Evolutionary conservation across 2,113 vertebrate genomes (phyloP).

Genomic region (Isurus oxyrinchus): DNA sequence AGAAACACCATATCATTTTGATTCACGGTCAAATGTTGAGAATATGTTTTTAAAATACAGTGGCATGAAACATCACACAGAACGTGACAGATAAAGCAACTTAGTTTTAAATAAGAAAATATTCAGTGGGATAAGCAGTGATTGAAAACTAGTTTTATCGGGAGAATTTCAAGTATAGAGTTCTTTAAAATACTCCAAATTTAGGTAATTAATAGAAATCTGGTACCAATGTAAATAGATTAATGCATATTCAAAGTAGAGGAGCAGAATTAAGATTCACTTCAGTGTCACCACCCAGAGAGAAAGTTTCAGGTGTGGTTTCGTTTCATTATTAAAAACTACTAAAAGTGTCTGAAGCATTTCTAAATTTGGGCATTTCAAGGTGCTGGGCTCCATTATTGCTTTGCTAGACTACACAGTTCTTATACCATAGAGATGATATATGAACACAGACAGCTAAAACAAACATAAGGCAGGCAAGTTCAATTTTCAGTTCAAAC

Average conservation of each 20-base stretch:
- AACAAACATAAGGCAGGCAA: constrained; percentile 26
- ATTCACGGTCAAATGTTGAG: background rate
- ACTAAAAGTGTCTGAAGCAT: background rate
- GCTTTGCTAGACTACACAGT: constrained; percentile 36
- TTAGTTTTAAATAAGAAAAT: background rate
- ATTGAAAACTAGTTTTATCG: background rate
- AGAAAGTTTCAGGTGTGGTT: background rate
- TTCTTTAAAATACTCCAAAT: background rate
- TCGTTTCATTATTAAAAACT: background rate
- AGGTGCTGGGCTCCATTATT: constrained; percentile 33
- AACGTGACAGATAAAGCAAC: background rate
- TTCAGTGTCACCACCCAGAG: background rate
- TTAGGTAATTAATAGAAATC: background rate
- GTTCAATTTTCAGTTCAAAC: constrained; percentile 33
- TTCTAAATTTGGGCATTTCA: constrained; percentile 36
- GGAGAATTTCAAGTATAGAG: background rate
- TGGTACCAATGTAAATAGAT: background rate
- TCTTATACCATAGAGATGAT: constrained; percentile 34
- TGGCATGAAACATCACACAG: background rate
- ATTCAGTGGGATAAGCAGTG: background rate
- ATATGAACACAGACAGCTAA: constrained; percentile 31
- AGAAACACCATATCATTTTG: background rate
- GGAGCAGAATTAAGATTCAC: background rate
- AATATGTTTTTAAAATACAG: background rate
- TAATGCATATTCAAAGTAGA: constrained; percentile 13